Evolutionary conservation across 2,113 vertebrate genomes (phyloP).

Genomic region (Serinus canaria): DNA sequence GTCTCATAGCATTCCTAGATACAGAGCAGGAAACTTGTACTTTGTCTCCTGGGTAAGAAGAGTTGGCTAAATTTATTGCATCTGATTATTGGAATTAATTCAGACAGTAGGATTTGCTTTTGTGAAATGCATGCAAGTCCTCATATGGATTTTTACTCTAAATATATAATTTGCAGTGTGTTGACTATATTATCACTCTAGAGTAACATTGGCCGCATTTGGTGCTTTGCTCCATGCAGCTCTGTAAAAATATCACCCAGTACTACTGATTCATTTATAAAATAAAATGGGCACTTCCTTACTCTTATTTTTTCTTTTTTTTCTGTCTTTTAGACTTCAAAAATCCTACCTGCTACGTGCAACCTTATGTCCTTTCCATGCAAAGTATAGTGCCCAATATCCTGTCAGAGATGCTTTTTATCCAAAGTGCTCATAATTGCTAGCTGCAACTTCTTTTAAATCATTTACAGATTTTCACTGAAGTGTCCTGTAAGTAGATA

Average conservation of each 20-base stretch:
- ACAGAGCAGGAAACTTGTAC: not conserved
- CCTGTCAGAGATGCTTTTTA: not conserved
- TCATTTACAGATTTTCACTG: not conserved
- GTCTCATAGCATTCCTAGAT: not conserved
- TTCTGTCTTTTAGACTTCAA: not conserved
- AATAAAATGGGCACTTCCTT: not conserved
- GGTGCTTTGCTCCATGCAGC: not conserved
- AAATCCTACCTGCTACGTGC: not conserved
- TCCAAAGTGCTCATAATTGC: not conserved
- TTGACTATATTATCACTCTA: not conserved
- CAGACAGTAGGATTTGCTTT: not conserved
- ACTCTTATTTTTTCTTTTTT: not conserved
- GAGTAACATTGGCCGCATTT: not conserved
- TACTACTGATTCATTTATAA: not conserved
- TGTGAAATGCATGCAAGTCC: not conserved
- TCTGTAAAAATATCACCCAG: not conserved
- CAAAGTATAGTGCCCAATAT: not conserved
- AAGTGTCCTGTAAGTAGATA: not conserved
- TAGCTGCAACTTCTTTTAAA: not conserved
- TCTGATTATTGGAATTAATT: not conserved
- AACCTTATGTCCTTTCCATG: not conserved
- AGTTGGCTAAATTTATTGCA: not conserved
- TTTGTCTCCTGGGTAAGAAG: not conserved
- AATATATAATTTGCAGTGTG: not conserved
- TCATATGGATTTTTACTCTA: not conserved